Base-by-base conservation (phyloP, 2,797 vertebrate genomes). In the Scarus forsteni region DNA sequence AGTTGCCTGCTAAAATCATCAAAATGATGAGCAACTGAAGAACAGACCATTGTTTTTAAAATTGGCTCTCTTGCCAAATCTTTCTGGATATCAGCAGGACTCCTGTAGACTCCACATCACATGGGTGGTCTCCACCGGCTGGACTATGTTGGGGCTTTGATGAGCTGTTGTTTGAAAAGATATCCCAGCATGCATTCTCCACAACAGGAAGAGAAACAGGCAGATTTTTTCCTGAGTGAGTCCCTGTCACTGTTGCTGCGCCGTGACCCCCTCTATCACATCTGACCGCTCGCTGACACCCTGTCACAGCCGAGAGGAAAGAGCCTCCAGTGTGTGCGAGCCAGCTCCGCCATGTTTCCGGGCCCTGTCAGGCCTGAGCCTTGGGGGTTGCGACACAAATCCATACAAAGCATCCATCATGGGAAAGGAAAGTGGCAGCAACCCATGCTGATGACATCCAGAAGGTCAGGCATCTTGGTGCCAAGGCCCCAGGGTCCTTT, bases 351-450 rank as follows among this genome's bases (percentile, higher is more conserved):
- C 15, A 12, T 74, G 68, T 85, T 87, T 89, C 85, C 82, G 74
- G 80, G 55, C 74, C 38, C 60, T 77, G 77, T 85, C 81, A 60
- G 34, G 51, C 61, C 75, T 5, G 0, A 66, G 52, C 68, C 72
- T 64, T 8, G 0, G 74, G 84, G 80, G 77, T 70, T 68, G 72
- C 5, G 27, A 80, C 84, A 56, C 63, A 75, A 74, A 81, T 77
- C 74, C 66, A 87, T 77, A 89, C 84, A 89, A 87, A 90, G 59
- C 70, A 71, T 87, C 79, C 71, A 76, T 89, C 86, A 79, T n/a
- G 65, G 75, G 72, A 27, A 71, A 65, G 40, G 66, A 85, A 85
- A 88, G 72, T 10, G 70, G n/a, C 70, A 35, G 40, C 56, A 64
- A 75, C 66, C 34, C 62, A 81, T 68, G 27, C 69, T 57, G 84